Conservation (phyloP, 2,113 vertebrate species). For the Orthonyx spaldingii region DNA sequence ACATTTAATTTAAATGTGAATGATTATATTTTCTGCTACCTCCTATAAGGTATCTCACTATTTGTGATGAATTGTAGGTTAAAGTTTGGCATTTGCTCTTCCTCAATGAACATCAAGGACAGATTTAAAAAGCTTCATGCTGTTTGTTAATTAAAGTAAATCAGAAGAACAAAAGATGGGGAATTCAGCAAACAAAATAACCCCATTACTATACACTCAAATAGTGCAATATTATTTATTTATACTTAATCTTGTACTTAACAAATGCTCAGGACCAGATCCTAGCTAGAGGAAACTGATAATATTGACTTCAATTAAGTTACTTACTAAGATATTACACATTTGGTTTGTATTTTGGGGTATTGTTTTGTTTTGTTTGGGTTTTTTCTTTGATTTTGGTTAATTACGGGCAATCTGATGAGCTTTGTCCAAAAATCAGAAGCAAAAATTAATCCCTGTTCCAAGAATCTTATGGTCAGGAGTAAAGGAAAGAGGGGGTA, state of each 20-base stretch:
- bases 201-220: not conserved
- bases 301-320: not conserved
- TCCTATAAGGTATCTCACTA: slow-evolving; percentile 6
- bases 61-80: slow-evolving; percentile 31
- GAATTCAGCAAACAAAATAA: slow-evolving; percentile 41
- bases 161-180: not conserved
- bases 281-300: not conserved
- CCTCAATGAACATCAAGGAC: not conserved
- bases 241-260: not conserved
- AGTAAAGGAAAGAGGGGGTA: not conserved
- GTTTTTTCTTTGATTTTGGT: not conserved
- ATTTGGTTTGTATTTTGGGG: not conserved
- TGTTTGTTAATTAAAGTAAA: slow-evolving; percentile 43
- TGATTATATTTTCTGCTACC: slow-evolving; percentile 24
- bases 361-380: fast-evolving
- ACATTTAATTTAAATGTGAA: slow-evolving; percentile 57
- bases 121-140: slow-evolving; percentile 34
- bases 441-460: not conserved
- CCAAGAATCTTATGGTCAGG: not conserved
- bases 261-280: not conserved
- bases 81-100: slow-evolving; percentile 22
- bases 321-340: not conserved
- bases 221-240: not conserved
- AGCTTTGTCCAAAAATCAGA: not conserved
- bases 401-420: not conserved